A percentile compares a stretch with the other conserved stretches of the same genome.
These are phyloP conservation scores for Stenodema calcarata DNA, from an alignment of 2,888 invertebrate genomes.

Conservation along the genomic window DNA sequence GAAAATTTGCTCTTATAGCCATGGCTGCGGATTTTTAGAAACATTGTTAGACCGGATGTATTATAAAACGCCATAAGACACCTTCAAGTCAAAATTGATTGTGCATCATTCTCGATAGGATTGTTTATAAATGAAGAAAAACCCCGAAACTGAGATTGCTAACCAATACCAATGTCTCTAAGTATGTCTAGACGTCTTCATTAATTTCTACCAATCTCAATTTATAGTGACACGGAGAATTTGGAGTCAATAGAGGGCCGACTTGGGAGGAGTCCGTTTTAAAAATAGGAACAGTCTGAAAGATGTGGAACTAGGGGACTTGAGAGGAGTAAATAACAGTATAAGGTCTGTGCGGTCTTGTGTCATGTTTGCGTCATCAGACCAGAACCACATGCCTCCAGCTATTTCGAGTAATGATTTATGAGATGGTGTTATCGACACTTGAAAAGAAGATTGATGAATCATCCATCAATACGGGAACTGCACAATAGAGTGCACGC, in stretches of 20 bases:
- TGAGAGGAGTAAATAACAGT: neutral
- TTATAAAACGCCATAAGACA: too few relatives aligned
- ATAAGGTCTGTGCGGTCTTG: neutral
- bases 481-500: neutral
- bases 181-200: too few relatives aligned
- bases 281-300: neutral
- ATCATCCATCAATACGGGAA: neutral
- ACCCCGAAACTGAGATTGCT: too few relatives aligned
- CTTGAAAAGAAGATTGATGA: slow-evolving; percentile 4
- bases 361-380: neutral
- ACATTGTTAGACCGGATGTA: too few relatives aligned
- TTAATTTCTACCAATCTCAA: too few relatives aligned
- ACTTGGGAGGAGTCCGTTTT: neutral
- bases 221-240: too few relatives aligned
- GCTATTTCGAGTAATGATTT: neutral
- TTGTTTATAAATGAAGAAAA: too few relatives aligned
- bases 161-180: too few relatives aligned
- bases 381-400: neutral
- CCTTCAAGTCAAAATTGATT: too few relatives aligned
- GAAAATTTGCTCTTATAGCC: too few relatives aligned
- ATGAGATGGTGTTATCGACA: neutral
- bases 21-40: too few relatives aligned
- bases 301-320: neutral
- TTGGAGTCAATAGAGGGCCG: neutral
- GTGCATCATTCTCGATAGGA: too few relatives aligned